These are phyloP conservation scores for Epinephelus moara DNA, from an alignment of 2,113 vertebrate species.

Conservation along the genomic window DNA sequence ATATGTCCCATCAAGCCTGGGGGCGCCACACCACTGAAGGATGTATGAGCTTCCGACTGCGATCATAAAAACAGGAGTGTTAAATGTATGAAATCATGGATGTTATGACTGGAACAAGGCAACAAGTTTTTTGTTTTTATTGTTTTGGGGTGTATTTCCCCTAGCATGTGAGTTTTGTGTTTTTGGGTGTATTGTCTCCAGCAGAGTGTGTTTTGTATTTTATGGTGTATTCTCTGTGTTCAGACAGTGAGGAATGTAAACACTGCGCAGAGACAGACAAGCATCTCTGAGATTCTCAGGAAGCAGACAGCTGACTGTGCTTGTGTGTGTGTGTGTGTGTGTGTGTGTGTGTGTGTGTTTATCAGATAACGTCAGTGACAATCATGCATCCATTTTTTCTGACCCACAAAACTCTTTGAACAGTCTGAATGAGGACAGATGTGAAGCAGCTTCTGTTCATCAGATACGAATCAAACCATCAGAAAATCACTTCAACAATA, in stretches of 20 bases:
- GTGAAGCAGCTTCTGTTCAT: conserved; percentile 40
- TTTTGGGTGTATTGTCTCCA: neutral
- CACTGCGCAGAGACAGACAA: conserved; percentile 42
- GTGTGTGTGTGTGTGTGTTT: conserved; percentile 3
- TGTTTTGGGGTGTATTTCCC: neutral
- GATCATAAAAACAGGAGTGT: too few relatives aligned
- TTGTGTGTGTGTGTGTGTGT: conserved; percentile 22
- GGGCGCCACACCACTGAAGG: too few relatives aligned
- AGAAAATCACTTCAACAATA: conserved; percentile 1
- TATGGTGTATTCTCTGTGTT: conserved; percentile 24
- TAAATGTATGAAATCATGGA: too few relatives aligned
- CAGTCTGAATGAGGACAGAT: conserved; percentile 48
- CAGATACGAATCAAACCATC: conserved; percentile 22
- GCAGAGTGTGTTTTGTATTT: conserved; percentile 25
- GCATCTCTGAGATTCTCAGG: conserved; percentile 48
- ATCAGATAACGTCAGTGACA: conserved; percentile 58
- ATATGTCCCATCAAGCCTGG: too few relatives aligned
- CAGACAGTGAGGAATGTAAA: conserved; percentile 69
- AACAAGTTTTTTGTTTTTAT: neutral
- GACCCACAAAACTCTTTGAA: conserved; percentile 36
- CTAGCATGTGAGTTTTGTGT: conserved; percentile 10
- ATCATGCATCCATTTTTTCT: conserved; percentile 39
- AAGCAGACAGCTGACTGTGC: conserved; percentile 59
- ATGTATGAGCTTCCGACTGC: too few relatives aligned
- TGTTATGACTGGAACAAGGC: too few relatives aligned